phyloP scores from a whole-genome alignment of 2,113 vertebrate genomes.

The Microtus oregoni region DNA sequence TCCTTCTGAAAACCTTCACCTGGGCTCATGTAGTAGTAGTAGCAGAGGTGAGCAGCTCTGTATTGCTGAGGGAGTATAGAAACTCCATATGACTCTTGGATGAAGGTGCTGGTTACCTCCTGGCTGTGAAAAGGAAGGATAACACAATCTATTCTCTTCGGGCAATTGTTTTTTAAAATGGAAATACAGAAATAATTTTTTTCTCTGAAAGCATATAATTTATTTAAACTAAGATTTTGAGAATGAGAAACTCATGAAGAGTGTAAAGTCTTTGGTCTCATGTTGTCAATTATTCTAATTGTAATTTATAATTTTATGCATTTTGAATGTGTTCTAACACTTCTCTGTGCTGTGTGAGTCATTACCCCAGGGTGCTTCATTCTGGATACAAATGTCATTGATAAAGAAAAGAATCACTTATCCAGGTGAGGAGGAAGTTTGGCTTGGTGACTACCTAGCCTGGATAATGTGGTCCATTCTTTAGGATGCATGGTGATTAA shows the following conservation, averaged over 20 bases:
- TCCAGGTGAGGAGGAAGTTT: neutral
- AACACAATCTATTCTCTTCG: rapidly evolving
- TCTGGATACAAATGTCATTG: neutral
- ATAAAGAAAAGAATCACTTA: neutral
- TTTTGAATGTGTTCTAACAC: neutral
- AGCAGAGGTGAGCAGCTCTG: neutral
- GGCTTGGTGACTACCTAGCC: neutral
- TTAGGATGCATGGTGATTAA: neutral
- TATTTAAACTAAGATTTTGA: constrained; percentile 18
- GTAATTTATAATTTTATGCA: neutral
- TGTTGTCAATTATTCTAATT: neutral
- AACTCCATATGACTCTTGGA: neutral
- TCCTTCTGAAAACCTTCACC: neutral
- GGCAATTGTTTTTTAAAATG: too few relatives aligned
- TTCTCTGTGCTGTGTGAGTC: neutral
- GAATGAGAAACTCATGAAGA: neutral
- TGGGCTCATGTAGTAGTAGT: neutral
- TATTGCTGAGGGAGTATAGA: neutral
- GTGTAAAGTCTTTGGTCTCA: neutral
- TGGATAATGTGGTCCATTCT: neutral
- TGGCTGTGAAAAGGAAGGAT: neutral
- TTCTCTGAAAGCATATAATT: neutral
- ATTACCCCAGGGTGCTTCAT: neutral
- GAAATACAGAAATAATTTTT: neutral
- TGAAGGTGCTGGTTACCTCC: neutral